phyloP scores from a whole-genome alignment of 2,888 invertebrate genomes.

The Erebia aethiops region DNA sequence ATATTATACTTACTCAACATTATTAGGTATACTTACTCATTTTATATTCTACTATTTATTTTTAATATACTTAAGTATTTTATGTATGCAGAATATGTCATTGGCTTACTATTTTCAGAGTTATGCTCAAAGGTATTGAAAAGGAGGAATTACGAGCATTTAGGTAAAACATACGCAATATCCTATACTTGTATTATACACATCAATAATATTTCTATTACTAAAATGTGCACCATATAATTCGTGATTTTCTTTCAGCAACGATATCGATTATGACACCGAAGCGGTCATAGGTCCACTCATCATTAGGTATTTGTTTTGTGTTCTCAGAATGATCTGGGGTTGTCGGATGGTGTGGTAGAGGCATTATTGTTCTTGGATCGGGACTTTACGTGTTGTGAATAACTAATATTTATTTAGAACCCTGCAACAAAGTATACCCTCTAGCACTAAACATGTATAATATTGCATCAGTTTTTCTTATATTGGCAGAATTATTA shows the following conservation, averaged over 20 bases:
- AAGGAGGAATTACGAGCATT: conserved; percentile 44
- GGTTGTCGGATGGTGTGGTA: conserved; percentile 39
- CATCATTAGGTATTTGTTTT: conserved; percentile 72
- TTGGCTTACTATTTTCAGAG: conserved; percentile 29
- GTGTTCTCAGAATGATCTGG: conserved; percentile 53
- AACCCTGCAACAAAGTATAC: background rate
- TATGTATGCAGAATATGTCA: conserved; percentile 22
- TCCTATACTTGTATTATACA: conserved; percentile 2
- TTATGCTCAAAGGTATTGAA: conserved; percentile 20
- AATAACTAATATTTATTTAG: conserved; percentile 49
- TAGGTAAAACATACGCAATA: conserved; percentile 60
- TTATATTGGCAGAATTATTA: background rate
- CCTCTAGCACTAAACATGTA: background rate
- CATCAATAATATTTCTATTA: background rate
- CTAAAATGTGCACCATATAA: conserved; percentile 50
- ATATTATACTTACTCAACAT: too few species aligned
- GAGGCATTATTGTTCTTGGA: conserved; percentile 34
- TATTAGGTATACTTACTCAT: too few species aligned
- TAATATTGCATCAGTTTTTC: background rate
- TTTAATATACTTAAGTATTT: background rate
- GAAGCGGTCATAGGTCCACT: conserved; percentile 60
- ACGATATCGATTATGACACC: conserved; percentile 65
- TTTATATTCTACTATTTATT: too few species aligned
- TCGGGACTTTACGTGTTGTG: conserved; percentile 49
- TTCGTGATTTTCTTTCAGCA: conserved; percentile 72